Evolutionary conservation across 1,140 invertebrate genomes (phyloP).

Genomic region (Saxidomus purpurata): DNA sequence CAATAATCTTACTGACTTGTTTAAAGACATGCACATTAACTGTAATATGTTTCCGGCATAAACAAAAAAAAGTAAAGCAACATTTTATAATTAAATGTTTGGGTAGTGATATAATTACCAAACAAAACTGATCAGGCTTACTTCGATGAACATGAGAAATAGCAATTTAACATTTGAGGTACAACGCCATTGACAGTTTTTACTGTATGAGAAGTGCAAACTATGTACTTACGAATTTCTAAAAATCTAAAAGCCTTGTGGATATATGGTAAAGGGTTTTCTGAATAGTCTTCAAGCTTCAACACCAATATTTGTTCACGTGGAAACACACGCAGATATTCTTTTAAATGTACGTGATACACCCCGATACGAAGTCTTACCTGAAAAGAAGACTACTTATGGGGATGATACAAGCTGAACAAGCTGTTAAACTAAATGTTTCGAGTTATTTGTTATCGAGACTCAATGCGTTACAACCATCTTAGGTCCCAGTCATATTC

Average conservation of each 20-base stretch:
- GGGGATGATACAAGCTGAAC: too few species aligned
- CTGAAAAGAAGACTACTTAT: slow-evolving; percentile 5
- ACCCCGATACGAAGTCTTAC: background rate
- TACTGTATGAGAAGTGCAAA: background rate
- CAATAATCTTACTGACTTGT: too few species aligned
- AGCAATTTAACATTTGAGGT: background rate
- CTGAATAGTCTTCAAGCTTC: slow-evolving; percentile 7
- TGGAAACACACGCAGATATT: slow-evolving; percentile 23
- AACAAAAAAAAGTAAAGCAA: background rate
- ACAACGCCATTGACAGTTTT: background rate
- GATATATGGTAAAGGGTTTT: background rate
- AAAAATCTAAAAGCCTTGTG: background rate
- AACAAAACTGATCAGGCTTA: background rate
- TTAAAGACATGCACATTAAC: too few species aligned
- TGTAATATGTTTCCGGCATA: background rate
- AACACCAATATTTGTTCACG: background rate
- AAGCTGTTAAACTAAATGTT: too few species aligned
- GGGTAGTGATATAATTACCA: background rate
- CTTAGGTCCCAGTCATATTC: too few species aligned
- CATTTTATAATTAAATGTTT: background rate
- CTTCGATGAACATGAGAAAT: background rate
- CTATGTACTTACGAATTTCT: slow-evolving; percentile 1
- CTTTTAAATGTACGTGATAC: slow-evolving; percentile 9
- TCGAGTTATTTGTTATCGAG: too few species aligned
- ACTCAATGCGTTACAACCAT: too few species aligned